Evolutionary conservation across 2,113 vertebrate genomes (phyloP), one percentile per base, ranked within the genome.

Genomic region (Zeus faber): DNA sequence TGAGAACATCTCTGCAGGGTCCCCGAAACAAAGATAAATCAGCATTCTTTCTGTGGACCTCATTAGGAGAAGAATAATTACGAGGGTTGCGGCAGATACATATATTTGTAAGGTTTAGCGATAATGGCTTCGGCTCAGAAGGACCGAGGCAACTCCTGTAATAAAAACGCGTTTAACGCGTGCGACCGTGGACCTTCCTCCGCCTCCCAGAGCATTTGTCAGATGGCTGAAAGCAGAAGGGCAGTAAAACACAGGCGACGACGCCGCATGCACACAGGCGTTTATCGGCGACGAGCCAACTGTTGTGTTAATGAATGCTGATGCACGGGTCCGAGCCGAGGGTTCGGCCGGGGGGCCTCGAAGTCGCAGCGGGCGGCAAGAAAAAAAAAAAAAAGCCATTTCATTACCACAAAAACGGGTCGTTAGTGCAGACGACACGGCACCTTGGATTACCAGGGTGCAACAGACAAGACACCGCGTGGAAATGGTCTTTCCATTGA

Each of bases 231-330:
- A n/a, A 63, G 51, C 56, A 65, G 31, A 49, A 62, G 65, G 49
- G 25, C 25, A 21, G 43, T 61, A 64, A 74, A 74, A 74, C 61
- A 52, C 71, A 68, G 59, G n/a, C n/a, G n/a, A n/a, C 8, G 48
- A 25, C 37, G 46, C 18, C 6, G 54, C 8, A 1, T 20, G 6
- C 21, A 26, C 16, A 21, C 31, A 1, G 41, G 49, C 47, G 23
- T 31, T 61, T 40, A 58, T 44, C 52, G 13, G 45, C 23, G 57
- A 41, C 9, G 54, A 49, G 66, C 61, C 5, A 45, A 49, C 16
- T 21, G 40, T 23, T 11, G 62, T 55, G 37, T 48, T 2, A 3
- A 45, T 27, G 39, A 58, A 72, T 67, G 62, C 56, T 64, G 59
- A 70, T 56, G 60, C 45, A 21, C 18, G 13, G 55, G 39, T 17